These are phyloP conservation scores for Pungitius pungitius DNA, from an alignment of 2,113 vertebrate species.

Conservation along the genomic window DNA sequence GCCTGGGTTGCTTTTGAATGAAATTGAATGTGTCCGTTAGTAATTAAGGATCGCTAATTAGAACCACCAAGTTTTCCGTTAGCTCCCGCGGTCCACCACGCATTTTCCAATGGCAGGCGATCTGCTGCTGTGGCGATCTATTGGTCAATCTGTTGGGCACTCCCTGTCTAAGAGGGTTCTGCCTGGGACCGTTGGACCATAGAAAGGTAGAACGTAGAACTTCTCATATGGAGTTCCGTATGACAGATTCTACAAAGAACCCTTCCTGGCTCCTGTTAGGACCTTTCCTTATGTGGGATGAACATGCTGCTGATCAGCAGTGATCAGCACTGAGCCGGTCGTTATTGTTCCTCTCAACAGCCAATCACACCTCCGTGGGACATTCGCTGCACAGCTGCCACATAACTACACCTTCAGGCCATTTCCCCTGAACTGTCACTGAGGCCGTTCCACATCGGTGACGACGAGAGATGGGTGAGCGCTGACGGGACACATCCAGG, in stretches of 20 bases:
- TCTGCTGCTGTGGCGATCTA: too few species aligned
- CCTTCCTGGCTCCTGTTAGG: background rate
- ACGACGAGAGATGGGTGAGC: slow-evolving; percentile 12
- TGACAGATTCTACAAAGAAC: background rate
- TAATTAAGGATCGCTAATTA: too few species aligned
- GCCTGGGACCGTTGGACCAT: too few species aligned
- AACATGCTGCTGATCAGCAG: slow-evolving; percentile 9
- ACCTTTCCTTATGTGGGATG: background rate
- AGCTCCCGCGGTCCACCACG: too few species aligned
- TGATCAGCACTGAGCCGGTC: slow-evolving; percentile 7
- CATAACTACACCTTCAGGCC: slow-evolving; percentile 17
- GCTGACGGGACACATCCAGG: slow-evolving; percentile 27
- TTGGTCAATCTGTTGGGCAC: too few species aligned
- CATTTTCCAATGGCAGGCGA: too few species aligned
- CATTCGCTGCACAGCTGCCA: slow-evolving; percentile 28
- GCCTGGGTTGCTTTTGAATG: too few species aligned
- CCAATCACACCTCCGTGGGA: slow-evolving; percentile 13
- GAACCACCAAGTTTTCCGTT: too few species aligned
- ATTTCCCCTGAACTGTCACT: slow-evolving; percentile 35
- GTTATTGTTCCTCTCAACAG: slow-evolving; percentile 21
- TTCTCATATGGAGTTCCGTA: background rate
- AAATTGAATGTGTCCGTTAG: too few species aligned
- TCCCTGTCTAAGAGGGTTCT: background rate
- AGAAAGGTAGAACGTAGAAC: too few species aligned
- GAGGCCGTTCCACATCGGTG: slow-evolving; percentile 2